Base-by-base conservation (phyloP, 2,888 invertebrate species). In the Poecilus cupreus region DNA sequence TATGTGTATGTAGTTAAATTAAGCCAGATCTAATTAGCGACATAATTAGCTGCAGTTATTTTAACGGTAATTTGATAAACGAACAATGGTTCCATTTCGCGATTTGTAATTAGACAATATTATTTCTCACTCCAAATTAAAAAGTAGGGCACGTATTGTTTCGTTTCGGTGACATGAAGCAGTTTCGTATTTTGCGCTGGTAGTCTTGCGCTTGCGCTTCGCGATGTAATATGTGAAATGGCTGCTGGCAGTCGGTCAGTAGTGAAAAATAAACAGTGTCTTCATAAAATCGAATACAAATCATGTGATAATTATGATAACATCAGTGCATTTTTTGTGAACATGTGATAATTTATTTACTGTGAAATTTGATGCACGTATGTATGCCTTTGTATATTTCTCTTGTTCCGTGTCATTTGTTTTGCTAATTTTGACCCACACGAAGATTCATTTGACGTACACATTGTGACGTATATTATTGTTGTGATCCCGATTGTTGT, bases 181-280 rank as follows among this genome's bases (percentile, higher is more conserved):
- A 72, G 64, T 68, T 79, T 79, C 32, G 54, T 80, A 80, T 80
- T 80, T 80, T 72, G 72, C 80, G 80, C 70, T 80, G 60, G 18
- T 16, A 20, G 37, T 32, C 4, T 3, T 18, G 43, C 81, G 81
- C 81, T 60, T 75, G 75, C 81, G 81, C 37, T 54, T 64, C n/a
- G 22, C 60, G 60, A 24, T 49, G 43, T 64, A 20, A 75, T 51
- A 64, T 81, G 84, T 84, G 86, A 86, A 85, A 87, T 87, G 87
- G 87, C 87, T 86, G 84, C 85, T 85, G 85, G 86, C 85, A 87
- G 83, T 86, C 86, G 87, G 87, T 87, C 86, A 86, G 86, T 86
- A 85, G 86, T 85, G 83, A 84, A 84, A 84, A 64, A 80, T 80
- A 74, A 80, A 80, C 79, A 78, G 82, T 80, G 77, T 80, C 70